phyloP scores from a whole-genome alignment of 1,140 invertebrate species.

The Camponotus floridanus region DNA sequence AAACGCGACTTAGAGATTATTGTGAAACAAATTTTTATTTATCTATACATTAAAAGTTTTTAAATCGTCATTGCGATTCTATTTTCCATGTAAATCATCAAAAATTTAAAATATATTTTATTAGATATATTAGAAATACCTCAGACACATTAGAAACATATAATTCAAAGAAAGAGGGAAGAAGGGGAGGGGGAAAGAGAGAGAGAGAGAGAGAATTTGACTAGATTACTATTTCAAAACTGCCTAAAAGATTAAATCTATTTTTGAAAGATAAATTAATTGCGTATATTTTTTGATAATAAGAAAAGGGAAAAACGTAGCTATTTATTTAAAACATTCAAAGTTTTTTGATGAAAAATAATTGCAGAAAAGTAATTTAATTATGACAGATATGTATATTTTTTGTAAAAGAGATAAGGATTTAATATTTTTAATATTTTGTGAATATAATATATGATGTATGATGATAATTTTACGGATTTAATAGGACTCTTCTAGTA shows the following conservation, averaged over 20 bases:
- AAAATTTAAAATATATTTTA: conserved; percentile 4
- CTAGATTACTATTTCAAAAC: conserved; percentile 34
- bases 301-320: not conserved
- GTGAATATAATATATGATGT: too few relatives aligned
- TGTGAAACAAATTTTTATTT: not conserved
- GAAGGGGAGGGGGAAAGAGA: too few relatives aligned
- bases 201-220: not conserved
- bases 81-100: conserved; percentile 8
- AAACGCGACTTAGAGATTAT: not conserved
- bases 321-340: conserved; percentile 36
- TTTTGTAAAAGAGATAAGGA: too few relatives aligned
- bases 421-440: too few relatives aligned
- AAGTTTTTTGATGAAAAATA: not conserved
- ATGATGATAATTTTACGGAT: too few relatives aligned
- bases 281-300: conserved; percentile 16
- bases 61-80: not conserved
- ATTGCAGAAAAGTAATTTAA: conserved; percentile 36
- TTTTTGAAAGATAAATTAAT: conserved; percentile 39
- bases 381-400: not conserved
- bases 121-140: not conserved
- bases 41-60: not conserved
- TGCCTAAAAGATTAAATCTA: conserved; percentile 19
- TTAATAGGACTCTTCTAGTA: not conserved
- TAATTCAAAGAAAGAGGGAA: not conserved
- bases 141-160: not conserved